Percentiles rank a stretch among this genome's conserved stretches.
phyloP scores from a whole-genome alignment of 1,140 invertebrate species.

The Brachystomella parvula region DNA sequence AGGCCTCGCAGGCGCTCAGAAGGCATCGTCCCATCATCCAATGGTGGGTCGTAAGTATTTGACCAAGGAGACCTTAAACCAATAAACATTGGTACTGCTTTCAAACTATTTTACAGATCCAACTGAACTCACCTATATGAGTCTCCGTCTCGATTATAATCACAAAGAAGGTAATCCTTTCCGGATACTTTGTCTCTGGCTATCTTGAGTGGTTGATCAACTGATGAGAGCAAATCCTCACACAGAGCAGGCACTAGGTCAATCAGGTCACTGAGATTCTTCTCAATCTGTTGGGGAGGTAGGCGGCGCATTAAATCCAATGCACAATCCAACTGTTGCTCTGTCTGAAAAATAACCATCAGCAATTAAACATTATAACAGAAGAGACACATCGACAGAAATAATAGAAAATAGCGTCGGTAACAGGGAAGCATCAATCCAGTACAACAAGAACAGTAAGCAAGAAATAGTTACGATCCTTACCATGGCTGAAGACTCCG shows the following conservation, averaged over 20 bases:
- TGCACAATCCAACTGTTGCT: conserved; percentile 96
- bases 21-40: conserved; percentile 97
- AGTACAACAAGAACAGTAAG: background rate
- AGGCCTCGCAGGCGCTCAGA: conserved; percentile 88
- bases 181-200: conserved; percentile 87
- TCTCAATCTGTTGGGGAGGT: conserved; percentile 98
- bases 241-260: conserved; percentile 91
- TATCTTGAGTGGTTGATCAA: conserved; percentile 97
- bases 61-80: conserved; percentile 90
- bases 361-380: too few relatives aligned
- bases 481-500: background rate
- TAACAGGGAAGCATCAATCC: background rate
- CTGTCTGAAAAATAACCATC: conserved; percentile 59
- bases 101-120: background rate
- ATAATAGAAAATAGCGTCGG: too few relatives aligned
- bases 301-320: conserved; percentile 96
- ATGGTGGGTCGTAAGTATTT: conserved; percentile 93
- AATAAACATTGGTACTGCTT: background rate
- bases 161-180: conserved; percentile 95
- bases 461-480: background rate
- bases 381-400: too few relatives aligned
- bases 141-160: conserved; percentile 98
- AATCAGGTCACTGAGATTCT: conserved; percentile 94
- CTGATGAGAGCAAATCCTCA: conserved; percentile 92
- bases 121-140: conserved; percentile 70